Base-by-base conservation (phyloP, 2,797 vertebrate species). In the Stomatorhinus walkeri region DNA sequence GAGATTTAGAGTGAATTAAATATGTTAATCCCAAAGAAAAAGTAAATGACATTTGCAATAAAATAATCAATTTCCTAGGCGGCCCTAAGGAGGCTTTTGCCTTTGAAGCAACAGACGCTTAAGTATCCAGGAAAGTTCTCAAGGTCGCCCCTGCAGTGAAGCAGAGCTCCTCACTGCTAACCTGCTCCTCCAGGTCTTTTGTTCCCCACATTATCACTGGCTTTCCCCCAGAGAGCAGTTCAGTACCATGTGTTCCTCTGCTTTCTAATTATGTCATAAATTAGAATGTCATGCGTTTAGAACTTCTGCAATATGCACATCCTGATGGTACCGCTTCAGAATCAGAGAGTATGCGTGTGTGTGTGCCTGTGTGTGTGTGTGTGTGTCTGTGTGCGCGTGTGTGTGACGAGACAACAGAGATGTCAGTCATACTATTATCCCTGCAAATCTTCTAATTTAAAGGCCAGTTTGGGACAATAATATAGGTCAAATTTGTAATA, bases 21-120 rank as follows among this genome's bases (percentile, higher is more conserved):
- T 96, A 96, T 96, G 96, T 95, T 96, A 96, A 96, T 96, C 95
- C 95, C 95, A 94, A 32, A 68, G 95, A 96, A 96, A 96, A 96
- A 96, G 96, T 96, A 96, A 96, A 96, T 96, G 96, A 95, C 95
- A 95, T 95, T 94, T 91, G 94, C 94, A 95, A 96, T 96, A 96
- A 95, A 96, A 96, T 96, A 96, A 96, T 95, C 95, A 96, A 96
- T 96, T 96, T 96, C 95, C 95, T 95, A 95, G 95, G 94, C 95
- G 95, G 95, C 95, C 96, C 95, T 92, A 93, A 95, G 95, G 96
- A 95, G 95, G 95, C 90, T 94, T 95, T 93, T 96, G 95, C 94
- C 96, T 96, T 96, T 96, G 95, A 96, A 95, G 92, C 91, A 91
- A 93, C 91, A 91, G 89, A 88, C 92, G 94, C 92, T 95, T 85